Conservation (phyloP, 2,888 invertebrate species). For the Agriopis leucophaearia region DNA sequence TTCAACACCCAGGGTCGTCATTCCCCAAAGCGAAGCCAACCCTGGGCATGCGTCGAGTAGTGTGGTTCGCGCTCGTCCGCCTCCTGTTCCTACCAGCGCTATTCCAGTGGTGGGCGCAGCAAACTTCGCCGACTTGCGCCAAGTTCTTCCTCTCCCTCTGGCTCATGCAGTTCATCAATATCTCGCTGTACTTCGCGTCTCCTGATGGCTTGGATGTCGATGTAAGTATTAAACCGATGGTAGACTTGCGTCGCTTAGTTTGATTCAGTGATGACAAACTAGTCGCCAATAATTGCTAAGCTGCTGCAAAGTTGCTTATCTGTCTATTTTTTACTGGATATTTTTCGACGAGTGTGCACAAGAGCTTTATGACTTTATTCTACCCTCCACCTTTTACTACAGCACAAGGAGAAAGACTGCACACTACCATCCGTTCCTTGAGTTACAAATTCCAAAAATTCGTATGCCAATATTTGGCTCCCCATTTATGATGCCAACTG, state of each 20-base stretch:
- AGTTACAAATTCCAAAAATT: too few relatives aligned
- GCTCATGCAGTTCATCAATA: conserved; percentile 89
- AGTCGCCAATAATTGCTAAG: too few relatives aligned
- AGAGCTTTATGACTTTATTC: too few relatives aligned
- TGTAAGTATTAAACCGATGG: conserved; percentile 72
- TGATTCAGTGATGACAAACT: too few relatives aligned
- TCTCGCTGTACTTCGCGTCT: conserved; percentile 82
- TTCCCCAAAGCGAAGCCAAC: conserved; percentile 98
- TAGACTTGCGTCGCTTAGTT: background rate
- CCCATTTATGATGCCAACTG: too few relatives aligned
- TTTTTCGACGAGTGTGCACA: too few relatives aligned
- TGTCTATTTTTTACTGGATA: too few relatives aligned
- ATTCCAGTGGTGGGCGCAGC: conserved; percentile 96
- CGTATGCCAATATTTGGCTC: too few relatives aligned
- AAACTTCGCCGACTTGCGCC: conserved; percentile 93
- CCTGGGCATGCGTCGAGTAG: conserved; percentile 94
- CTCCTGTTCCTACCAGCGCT: conserved; percentile 94
- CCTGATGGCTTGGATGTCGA: conserved; percentile 78
- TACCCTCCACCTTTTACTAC: too few relatives aligned
- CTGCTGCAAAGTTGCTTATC: too few relatives aligned
- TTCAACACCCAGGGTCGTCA: conserved; percentile 90
- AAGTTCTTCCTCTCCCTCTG: conserved; percentile 92
- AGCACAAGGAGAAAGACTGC: too few relatives aligned
- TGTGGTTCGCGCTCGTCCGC: conserved; percentile 93
- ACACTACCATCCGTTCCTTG: too few relatives aligned